Evolutionary conservation across 2,888 invertebrate genomes (phyloP), one percentile per base, ranked within the genome.

Genomic region (Scaptomyza flava): DNA sequence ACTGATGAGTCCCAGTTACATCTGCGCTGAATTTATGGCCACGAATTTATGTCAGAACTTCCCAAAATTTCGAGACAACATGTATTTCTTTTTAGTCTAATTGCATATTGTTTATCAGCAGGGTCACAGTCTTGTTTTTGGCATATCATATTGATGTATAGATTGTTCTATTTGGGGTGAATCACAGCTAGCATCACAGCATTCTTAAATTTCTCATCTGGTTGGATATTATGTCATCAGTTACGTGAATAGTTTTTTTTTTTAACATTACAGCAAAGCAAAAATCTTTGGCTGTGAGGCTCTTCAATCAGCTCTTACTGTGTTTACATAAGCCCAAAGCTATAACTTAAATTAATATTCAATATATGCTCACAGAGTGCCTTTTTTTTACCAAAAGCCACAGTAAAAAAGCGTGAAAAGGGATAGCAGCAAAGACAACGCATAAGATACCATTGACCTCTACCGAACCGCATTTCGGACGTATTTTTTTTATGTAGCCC

Each of bases 391-490:
- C 57, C 67, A 63, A 69, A 60, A 34, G 47, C 42, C 68, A 20
- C 3, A 20, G 38, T 51, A 6, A 62, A 67, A 75, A 75, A 85
- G 68, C 78, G 82, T 82, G 68, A 82, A 82, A 75, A 75, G 74
- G 71, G 34, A 50, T 23, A 61, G 76, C 69, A 72, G 74, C 54
- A 46, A 65, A 81, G 75, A 79, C 79, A 75, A 67, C 82, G 70
- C 75, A 71, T 77, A 79, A 83, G 83, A 83, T 86, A 83, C 77
- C 83, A 77, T 83, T 83, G 83, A 83, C 83, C 83, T 83, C 87
- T 77, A 68, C 85, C 78, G 68, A 54, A 68, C 63, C 77, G 64
- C 74, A 77, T 81, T 63, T 63, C 84, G 74, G 81, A 79, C 81
- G 77, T 79, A 84, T 81, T 81, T 84, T 74, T 84, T 74, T 74